Conservation (phyloP, 1,140 invertebrate species). For the Pectinophora gossypiella region DNA sequence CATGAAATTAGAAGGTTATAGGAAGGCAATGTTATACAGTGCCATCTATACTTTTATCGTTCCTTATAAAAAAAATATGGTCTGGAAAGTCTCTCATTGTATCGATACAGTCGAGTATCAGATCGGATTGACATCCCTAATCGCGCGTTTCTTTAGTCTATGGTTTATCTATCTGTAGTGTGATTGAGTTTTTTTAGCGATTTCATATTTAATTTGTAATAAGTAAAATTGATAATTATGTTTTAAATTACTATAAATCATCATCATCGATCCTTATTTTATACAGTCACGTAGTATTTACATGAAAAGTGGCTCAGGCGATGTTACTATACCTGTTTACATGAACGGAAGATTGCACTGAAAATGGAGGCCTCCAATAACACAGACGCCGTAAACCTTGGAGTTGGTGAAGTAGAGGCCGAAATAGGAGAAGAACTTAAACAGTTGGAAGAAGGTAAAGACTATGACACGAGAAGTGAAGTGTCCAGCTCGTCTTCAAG, state of each 20-base stretch:
- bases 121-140: no score
- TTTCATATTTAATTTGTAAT: not conserved
- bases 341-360: slow-evolving; percentile 8
- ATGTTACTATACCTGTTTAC: not conserved
- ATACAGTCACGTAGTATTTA: not conserved
- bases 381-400: slow-evolving; percentile 81
- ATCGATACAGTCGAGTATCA: no score
- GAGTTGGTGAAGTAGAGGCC: slow-evolving; percentile 81
- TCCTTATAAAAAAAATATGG: no score
- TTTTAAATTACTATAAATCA: not conserved
- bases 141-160: no score
- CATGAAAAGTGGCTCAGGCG: not conserved
- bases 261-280: not conserved
- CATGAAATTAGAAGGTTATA: no score
- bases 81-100: no score
- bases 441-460: slow-evolving; percentile 79
- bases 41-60: no score
- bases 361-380: slow-evolving; percentile 73
- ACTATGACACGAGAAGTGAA: slow-evolving; percentile 86
- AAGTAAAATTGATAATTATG: not conserved
- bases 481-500: slow-evolving; percentile 83
- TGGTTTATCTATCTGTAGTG: not conserved
- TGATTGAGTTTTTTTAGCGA: not conserved
- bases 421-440: slow-evolving; percentile 84
- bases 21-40: no score